phyloP scores from a whole-genome alignment of 2,113 vertebrate genomes.

The Lepisosteus oculatus region DNA sequence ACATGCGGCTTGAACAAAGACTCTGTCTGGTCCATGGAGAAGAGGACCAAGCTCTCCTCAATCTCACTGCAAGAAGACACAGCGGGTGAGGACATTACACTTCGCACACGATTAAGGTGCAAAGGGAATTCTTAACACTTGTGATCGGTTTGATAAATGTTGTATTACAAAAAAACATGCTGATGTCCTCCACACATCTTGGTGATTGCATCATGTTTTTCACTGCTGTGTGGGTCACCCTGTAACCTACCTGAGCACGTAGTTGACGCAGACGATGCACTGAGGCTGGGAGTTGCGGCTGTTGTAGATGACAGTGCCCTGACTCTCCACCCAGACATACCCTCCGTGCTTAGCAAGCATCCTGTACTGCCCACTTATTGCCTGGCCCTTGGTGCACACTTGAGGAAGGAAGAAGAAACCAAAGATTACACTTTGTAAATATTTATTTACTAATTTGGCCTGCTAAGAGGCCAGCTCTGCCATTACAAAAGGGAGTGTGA shows the following conservation, averaged over 20 bases:
- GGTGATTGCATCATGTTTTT: too few species aligned
- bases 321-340: constrained; percentile 91
- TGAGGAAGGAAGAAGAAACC: constrained; percentile 27
- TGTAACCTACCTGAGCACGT: constrained; percentile 82
- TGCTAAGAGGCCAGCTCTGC: too few species aligned
- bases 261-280: constrained; percentile 88
- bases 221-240: neutral
- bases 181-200: too few species aligned
- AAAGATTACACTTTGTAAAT: too few species aligned
- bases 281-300: constrained; percentile 77
- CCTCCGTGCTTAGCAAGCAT: constrained; percentile 90
- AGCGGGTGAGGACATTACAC: neutral
- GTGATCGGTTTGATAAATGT: too few species aligned
- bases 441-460: too few species aligned
- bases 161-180: too few species aligned
- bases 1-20: constrained; percentile 81
- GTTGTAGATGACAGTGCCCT: constrained; percentile 85
- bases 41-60: constrained; percentile 84
- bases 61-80: constrained; percentile 70
- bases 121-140: too few species aligned
- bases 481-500: neutral
- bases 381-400: constrained; percentile 91
- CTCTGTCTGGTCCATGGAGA: constrained; percentile 95
- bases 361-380: constrained; percentile 85
- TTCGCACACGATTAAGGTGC: neutral